A percentile compares a stretch with the other conserved stretches of the same genome.
These are phyloP conservation scores for Vombatus ursinus DNA, from an alignment of 2,113 vertebrate genomes.

Conservation along the genomic window DNA sequence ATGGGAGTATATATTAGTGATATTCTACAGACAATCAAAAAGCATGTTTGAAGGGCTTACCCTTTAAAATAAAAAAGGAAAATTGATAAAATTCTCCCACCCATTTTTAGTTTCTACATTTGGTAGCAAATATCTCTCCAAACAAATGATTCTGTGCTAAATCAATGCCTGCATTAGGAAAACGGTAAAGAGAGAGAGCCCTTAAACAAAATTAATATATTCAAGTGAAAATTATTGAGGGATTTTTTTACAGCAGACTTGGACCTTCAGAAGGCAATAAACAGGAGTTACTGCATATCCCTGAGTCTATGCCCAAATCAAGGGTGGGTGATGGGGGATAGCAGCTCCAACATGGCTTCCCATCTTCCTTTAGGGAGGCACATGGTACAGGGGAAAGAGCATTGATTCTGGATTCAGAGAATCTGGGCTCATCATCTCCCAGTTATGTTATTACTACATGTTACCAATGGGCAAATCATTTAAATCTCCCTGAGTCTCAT, in stretches of 20 bases:
- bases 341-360: neutral
- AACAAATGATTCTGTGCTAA: neutral
- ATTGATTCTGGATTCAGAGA: neutral
- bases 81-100: neutral
- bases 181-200: neutral
- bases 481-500: neutral
- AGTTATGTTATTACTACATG: neutral
- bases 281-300: neutral
- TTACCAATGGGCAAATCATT: neutral
- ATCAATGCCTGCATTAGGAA: neutral
- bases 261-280: neutral
- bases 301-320: neutral
- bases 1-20: no score
- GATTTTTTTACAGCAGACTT: neutral
- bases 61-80: neutral
- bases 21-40: neutral
- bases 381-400: neutral
- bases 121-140: neutral
- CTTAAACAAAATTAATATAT: neutral
- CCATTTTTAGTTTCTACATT: neutral
- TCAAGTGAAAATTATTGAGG: neutral
- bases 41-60: neutral
- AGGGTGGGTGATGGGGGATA: neutral
- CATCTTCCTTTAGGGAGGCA: no score
- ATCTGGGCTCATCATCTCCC: neutral